phyloP scores from a whole-genome alignment of 2,113 vertebrate species.

The Platanista minor region DNA sequence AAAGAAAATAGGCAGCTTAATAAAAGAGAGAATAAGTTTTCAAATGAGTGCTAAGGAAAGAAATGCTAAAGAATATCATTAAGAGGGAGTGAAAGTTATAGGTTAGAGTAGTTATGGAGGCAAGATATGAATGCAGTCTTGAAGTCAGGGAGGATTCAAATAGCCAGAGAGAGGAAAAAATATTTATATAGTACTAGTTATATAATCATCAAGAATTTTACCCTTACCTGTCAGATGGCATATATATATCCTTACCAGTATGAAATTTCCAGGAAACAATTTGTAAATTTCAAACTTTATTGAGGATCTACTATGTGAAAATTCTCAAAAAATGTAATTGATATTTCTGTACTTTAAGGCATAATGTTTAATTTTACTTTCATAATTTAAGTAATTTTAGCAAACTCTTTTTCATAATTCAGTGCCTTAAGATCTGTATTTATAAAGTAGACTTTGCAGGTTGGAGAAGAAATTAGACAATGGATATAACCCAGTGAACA shows the following conservation, averaged over 20 bases:
- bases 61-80: not conserved
- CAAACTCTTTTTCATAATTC: not conserved
- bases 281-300: conserved; percentile 1
- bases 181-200: not conserved
- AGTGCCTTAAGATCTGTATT: not conserved
- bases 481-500: not conserved
- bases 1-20: not conserved
- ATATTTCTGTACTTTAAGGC: not conserved
- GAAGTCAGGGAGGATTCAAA: not conserved
- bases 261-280: not conserved
- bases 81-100: not conserved
- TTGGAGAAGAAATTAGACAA: conserved; percentile 31
- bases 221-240: not conserved
- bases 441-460: not conserved
- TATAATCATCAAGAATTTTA: not conserved
- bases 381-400: conserved; percentile 14
- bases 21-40: not conserved
- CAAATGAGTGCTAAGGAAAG: not conserved
- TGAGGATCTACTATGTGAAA: not conserved
- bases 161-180: not conserved
- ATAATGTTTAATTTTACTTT: not conserved
- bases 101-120: not conserved
- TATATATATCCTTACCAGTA: not conserved
- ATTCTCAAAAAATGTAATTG: not conserved
- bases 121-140: not conserved